Evolutionary conservation across 2,113 vertebrate species (phyloP), one percentile per base, ranked within the genome.

Genomic region (Cavia porcellus): DNA sequence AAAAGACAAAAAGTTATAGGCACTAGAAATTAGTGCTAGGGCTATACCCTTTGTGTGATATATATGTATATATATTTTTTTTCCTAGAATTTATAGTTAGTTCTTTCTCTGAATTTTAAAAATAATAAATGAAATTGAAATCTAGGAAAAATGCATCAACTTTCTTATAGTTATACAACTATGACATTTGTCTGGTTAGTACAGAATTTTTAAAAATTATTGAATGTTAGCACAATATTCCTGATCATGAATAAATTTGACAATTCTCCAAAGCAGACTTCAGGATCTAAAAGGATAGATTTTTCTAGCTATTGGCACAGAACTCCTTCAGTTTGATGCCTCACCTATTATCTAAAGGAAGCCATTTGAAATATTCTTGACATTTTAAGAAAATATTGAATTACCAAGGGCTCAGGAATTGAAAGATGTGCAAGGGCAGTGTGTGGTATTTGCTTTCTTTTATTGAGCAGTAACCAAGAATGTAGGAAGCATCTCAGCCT

Each of bases 301-400:
- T 38, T 89, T n/a, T 24, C 24, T 45, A 75, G 30, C n/a, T 74
- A 2, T 50, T 20, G 15, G 10, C 62, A 17, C 7, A 68, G 17
- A 19, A 9, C 7, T 55, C 1, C 42, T 64, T 90, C 59, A 70
- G n/a, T 86, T 62, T 62, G 42, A n/a, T 86, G n/a, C 24, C 45
- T 95, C 35, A 42, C 11, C 10, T 45, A 0, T 72, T 68, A 66
- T 94, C 22, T 24, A 64, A 61, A 93, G 52, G 30, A 90, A 96
- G 62, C 17, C n/a, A 38, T 97, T 89, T 89, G 50, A 97, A 98
- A 96, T 97, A 85, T 72, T 96, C 97, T 95, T 98, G 97, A 97
- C 68, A 91, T 98, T 94, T 90, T 97, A 96, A 97, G 89, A 98
- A 96, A 94, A 95, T 95, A 97, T 79, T 98, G 70, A 98, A 93